Conservation (phyloP, 2,113 vertebrate species). For the Eptesicus fuscus region DNA sequence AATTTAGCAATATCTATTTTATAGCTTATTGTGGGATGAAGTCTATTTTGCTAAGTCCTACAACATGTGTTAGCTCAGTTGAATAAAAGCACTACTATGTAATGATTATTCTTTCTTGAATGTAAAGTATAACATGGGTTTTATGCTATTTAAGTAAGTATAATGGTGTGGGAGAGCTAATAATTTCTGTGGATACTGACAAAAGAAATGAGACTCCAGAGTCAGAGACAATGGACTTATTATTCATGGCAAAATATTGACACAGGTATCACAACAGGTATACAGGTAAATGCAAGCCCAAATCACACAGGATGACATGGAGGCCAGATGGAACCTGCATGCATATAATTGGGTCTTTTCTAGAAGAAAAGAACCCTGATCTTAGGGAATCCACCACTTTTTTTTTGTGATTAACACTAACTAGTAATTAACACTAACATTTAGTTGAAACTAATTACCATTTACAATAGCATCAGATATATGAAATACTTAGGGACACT, state of each 20-base stretch:
- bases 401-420: background rate
- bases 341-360: background rate
- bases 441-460: background rate
- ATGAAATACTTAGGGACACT: background rate
- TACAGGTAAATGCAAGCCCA: background rate
- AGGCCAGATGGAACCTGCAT: background rate
- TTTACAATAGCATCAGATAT: background rate
- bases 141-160: background rate
- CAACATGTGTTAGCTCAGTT: background rate
- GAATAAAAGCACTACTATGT: background rate
- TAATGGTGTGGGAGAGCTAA: background rate
- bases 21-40: background rate
- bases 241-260: background rate
- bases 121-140: background rate
- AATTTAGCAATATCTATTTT: background rate
- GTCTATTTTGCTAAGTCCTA: background rate
- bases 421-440: background rate
- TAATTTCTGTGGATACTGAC: background rate
- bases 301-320: background rate
- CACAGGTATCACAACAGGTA: background rate
- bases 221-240: background rate
- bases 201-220: background rate
- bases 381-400: background rate
- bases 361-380: background rate
- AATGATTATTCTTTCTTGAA: background rate